Evolutionary conservation across 2,888 invertebrate species (phyloP).

Genomic region (Abrostola triplasia): DNA sequence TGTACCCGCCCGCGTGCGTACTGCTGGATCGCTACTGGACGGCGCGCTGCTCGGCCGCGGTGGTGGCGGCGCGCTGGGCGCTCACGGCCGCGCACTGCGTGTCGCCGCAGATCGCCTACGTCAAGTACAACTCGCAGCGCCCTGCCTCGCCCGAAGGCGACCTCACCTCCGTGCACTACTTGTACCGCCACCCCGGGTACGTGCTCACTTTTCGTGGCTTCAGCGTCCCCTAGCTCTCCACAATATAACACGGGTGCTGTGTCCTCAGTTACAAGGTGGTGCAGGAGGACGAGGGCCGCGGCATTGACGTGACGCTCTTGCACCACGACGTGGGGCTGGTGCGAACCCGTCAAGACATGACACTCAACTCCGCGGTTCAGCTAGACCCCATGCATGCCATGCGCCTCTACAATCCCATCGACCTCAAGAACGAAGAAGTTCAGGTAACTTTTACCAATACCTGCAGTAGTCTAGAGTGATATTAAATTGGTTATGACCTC

Average conservation of each 20-base stretch:
- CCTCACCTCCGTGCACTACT: conserved; percentile 63
- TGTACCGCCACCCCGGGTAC: conserved; percentile 77
- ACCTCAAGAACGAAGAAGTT: conserved; percentile 61
- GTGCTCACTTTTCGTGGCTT: conserved; percentile 16
- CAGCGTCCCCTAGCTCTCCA: background rate
- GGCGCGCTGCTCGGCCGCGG: conserved; percentile 74
- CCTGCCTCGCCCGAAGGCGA: conserved; percentile 62
- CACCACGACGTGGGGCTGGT: conserved; percentile 82
- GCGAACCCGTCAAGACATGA: conserved; percentile 69
- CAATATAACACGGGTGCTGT: background rate
- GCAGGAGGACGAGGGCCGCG: conserved; percentile 70
- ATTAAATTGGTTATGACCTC: background rate
- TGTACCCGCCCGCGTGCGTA: conserved; percentile 69
- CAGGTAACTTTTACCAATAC: conserved; percentile 54
- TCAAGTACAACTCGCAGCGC: conserved; percentile 71
- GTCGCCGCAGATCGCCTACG: conserved; percentile 67
- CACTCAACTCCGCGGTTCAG: conserved; percentile 45
- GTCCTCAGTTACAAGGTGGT: conserved; percentile 69
- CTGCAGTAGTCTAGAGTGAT: background rate
- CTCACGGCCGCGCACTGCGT: conserved; percentile 83
- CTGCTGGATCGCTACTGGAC: conserved; percentile 73
- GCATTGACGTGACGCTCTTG: conserved; percentile 75
- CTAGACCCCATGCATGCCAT: conserved; percentile 54
- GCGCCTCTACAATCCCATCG: conserved; percentile 57
- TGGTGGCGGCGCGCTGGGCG: conserved; percentile 74